These are phyloP conservation scores for Aix galericulata DNA, from an alignment of 2,113 vertebrate species.

Conservation along the genomic window DNA sequence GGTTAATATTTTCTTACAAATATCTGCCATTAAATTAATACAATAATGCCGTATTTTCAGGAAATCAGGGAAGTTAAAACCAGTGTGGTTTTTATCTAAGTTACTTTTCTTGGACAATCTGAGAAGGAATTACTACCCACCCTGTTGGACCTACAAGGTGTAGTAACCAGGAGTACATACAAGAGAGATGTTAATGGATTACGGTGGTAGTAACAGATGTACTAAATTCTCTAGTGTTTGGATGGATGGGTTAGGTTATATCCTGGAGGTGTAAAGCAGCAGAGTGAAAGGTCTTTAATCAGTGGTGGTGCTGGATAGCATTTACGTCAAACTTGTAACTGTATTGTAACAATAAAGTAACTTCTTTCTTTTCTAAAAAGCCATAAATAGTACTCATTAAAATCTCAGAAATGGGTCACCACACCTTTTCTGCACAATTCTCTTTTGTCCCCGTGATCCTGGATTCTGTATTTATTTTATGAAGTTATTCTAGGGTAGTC, in stretches of 20 bases:
- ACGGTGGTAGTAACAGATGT: background rate
- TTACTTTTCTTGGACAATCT: background rate
- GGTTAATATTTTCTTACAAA: background rate
- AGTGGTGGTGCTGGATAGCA: background rate
- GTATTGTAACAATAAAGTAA: background rate
- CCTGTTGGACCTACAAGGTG: background rate
- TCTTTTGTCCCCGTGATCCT: background rate
- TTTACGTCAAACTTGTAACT: background rate
- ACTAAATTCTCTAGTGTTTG: background rate
- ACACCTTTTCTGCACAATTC: background rate
- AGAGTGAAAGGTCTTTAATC: background rate
- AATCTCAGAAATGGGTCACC: background rate
- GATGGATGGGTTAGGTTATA: background rate
- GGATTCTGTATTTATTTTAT: background rate
- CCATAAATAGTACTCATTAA: background rate
- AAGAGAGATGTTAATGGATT: background rate
- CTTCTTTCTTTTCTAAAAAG: background rate
- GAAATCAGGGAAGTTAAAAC: background rate
- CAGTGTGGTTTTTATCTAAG: background rate
- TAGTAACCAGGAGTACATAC: background rate
- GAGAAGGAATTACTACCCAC: background rate
- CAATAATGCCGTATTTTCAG: background rate
- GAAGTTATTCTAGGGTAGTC: background rate
- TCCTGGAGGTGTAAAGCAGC: background rate
- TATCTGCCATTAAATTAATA: background rate